phyloP scores from a whole-genome alignment of 2,113 vertebrate species.

The Ascaphus truei region DNA sequence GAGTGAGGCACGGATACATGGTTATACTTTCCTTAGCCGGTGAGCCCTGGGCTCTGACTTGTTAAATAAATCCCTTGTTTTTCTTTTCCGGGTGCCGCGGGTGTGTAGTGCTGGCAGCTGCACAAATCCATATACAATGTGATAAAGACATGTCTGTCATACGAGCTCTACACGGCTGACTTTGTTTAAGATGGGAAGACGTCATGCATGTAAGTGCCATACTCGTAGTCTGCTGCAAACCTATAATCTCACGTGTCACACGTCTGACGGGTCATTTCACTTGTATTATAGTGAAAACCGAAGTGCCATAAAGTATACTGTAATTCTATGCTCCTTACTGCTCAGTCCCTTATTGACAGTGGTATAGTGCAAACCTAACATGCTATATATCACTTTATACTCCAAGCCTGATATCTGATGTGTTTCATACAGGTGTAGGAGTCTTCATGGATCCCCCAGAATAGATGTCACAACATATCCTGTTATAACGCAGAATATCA shows the following conservation, averaged over 20 bases:
- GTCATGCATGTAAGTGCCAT: background rate
- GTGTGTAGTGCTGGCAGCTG: background rate
- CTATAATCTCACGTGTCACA: background rate
- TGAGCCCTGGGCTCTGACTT: constrained; percentile 25
- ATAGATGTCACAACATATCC: too few relatives aligned
- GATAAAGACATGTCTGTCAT: background rate
- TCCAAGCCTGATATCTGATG: background rate
- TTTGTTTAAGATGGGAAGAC: background rate
- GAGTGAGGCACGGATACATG: constrained; percentile 22
- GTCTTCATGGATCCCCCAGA: too few relatives aligned
- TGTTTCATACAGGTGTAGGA: too few relatives aligned
- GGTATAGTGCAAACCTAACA: too few relatives aligned
- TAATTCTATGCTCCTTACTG: too few relatives aligned
- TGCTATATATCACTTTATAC: too few relatives aligned
- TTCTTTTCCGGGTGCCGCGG: background rate
- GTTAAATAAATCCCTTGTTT: background rate
- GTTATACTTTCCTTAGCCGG: background rate
- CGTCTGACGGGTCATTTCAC: background rate
- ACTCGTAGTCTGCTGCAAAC: background rate
- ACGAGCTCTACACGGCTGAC: too few relatives aligned
- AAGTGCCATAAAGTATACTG: too few relatives aligned
- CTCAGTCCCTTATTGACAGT: too few relatives aligned
- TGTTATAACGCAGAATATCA: too few relatives aligned
- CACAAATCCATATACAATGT: background rate
- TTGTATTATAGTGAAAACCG: background rate